A percentile compares a stretch with the other conserved stretches of the same genome.
Conservation (phyloP, 2,888 invertebrate genomes). For the Bembecia ichneumoniformis region DNA sequence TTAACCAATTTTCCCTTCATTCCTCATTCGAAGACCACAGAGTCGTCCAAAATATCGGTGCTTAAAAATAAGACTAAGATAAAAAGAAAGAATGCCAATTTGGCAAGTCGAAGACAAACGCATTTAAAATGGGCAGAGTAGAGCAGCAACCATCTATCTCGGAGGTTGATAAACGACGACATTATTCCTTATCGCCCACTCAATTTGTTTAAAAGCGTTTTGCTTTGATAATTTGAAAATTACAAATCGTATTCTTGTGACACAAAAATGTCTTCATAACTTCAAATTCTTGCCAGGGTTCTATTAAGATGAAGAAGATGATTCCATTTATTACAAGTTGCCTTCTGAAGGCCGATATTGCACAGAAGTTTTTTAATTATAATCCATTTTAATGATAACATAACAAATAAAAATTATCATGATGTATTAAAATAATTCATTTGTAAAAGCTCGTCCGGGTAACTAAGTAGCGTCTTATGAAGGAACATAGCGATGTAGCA, state of each 20-base stretch:
- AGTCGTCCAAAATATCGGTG: conserved; percentile 10
- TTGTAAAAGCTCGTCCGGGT: too few relatives aligned
- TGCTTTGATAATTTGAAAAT: conserved; percentile 72
- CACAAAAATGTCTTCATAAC: conserved; percentile 65
- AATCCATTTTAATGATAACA: too few relatives aligned
- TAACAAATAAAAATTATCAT: too few relatives aligned
- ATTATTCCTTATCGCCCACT: conserved; percentile 73
- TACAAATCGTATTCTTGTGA: conserved; percentile 67
- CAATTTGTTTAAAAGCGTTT: conserved; percentile 73
- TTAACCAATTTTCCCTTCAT: conserved; percentile 23
- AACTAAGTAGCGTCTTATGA: too few relatives aligned
- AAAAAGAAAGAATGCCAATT: conserved; percentile 66
- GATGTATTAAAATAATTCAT: too few relatives aligned
- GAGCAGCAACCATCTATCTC: conserved; percentile 68
- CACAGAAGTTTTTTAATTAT: too few relatives aligned
- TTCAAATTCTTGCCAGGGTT: conserved; percentile 41
- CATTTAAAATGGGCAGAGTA: conserved; percentile 72
- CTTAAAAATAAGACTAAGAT: conserved; percentile 46
- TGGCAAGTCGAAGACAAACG: conserved; percentile 70
- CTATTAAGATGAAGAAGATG: conserved; percentile 36
- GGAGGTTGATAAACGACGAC: conserved; percentile 71
- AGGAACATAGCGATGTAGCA: too few relatives aligned
- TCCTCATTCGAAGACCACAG: background rate
- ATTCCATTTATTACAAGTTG: conserved; percentile 45
- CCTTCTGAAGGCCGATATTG: conserved; percentile 15